A percentile compares a stretch with the other conserved stretches of the same genome.
Conservation (phyloP, 1,140 invertebrate species). For the Bombus balteatus region DNA sequence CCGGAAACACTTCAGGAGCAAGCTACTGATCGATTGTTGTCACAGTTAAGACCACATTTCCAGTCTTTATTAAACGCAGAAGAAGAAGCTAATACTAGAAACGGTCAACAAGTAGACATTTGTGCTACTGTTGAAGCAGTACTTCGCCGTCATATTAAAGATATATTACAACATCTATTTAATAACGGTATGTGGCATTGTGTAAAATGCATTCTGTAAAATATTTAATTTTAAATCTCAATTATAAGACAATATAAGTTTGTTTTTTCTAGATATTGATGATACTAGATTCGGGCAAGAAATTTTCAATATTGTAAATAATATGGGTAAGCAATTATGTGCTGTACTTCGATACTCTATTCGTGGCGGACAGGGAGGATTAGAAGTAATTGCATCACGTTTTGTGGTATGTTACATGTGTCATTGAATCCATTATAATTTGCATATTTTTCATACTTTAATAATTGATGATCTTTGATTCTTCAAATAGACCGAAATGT, state of each 20-base stretch:
- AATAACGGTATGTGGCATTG: slow-evolving; percentile 60
- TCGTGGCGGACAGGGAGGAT: slow-evolving; percentile 58
- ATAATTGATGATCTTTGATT: slow-evolving; percentile 21
- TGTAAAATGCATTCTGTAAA: background rate
- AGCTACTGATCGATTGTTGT: slow-evolving; percentile 65
- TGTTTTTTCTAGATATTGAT: slow-evolving; percentile 56
- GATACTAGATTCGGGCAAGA: slow-evolving; percentile 67
- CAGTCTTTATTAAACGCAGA: slow-evolving; percentile 52
- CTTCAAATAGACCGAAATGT: slow-evolving; percentile 55
- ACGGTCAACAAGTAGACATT: slow-evolving; percentile 63
- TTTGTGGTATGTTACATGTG: slow-evolving; percentile 63
- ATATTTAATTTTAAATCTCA: background rate
- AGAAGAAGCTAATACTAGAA: slow-evolving; percentile 43
- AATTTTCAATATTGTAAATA: slow-evolving; percentile 56
- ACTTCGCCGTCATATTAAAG: slow-evolving; percentile 39
- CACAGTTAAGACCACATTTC: slow-evolving; percentile 63
- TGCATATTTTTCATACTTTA: background rate
- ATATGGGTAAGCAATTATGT: slow-evolving; percentile 64
- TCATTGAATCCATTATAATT: background rate
- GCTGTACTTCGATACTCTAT: slow-evolving; percentile 69
- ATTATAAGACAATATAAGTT: background rate
- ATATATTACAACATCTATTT: slow-evolving; percentile 60
- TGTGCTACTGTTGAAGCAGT: slow-evolving; percentile 67
- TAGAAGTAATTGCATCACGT: slow-evolving; percentile 64
- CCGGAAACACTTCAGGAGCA: slow-evolving; percentile 58